Base-by-base conservation (phyloP, 1,140 invertebrate species). In the Rhyzopertha dominica region DNA sequence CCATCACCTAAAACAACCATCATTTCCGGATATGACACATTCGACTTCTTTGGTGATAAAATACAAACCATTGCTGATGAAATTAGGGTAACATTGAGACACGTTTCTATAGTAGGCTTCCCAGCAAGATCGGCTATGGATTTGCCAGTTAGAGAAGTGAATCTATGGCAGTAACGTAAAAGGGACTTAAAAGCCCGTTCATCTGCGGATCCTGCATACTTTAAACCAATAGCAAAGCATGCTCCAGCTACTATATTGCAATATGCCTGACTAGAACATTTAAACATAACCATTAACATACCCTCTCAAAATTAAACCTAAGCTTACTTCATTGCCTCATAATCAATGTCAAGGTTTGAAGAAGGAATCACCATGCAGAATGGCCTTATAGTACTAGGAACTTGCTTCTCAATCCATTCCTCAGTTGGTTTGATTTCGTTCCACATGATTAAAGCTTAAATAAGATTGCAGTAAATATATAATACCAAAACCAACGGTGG, bases 231-330 rank as follows among this genome's bases (percentile, higher is more conserved):
- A n/a, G 89, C 87, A 72, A 98, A 87, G 62, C 91, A 93, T 7
- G 90, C 90, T 22, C 95, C 95, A 20, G 91, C 87, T 34, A 96
- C 76, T 43, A 97, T 94, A 65, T 96, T 95, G 66, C 91, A 95
- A 69, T 95, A 97, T 0, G 92, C 91, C 76, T 98, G 94, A 58
- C 87, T 88, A 76, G 75, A 24, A 30, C 29, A 47, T 30, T 43
- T 14, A 8, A 42, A 16, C 9, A 25, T 30, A 19, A 29, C 13
- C 8, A n/a, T 29, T 42, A 41, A 19, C 13, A 40, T n/a, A 23
- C 24, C 13, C 14, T 34, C 4, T 35, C n/a, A 19, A 36, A 23
- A 46, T 54, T 53, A 32, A 13, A 3, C 19, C 28, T 54, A 38
- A 40, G 9, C 74, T 78, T 67, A 92, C 88, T 91, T 93, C 79